Conservation (phyloP, 1,140 invertebrate species). For the Drosophila sucinea region DNA sequence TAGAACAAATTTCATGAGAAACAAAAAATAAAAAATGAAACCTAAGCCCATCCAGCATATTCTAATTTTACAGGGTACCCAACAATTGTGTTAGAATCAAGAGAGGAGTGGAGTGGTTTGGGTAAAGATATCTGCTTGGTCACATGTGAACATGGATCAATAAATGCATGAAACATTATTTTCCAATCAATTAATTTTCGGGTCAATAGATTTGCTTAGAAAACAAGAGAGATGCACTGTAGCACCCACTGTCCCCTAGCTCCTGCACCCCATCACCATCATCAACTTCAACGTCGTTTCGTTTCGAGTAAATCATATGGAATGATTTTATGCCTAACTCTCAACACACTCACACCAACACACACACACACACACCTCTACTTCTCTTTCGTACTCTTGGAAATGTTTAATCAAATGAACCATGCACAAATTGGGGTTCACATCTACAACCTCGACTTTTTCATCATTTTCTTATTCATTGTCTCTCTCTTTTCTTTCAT, state of each 20-base stretch:
- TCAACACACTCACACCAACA: slow-evolving; percentile 23
- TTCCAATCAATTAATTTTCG: slow-evolving; percentile 81
- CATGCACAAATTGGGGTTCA: slow-evolving; percentile 77
- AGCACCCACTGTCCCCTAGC: slow-evolving; percentile 11
- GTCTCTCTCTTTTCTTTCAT: neutral
- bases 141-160: slow-evolving; percentile 78
- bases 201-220: slow-evolving; percentile 76
- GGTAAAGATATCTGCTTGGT: slow-evolving; percentile 28
- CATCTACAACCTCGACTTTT: slow-evolving; percentile 25
- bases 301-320: slow-evolving; percentile 74
- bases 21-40: no score
- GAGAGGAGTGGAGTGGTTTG: neutral
- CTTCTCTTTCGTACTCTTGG: slow-evolving; percentile 48
- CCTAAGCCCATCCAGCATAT: neutral
- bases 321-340: slow-evolving; percentile 65
- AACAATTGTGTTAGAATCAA: slow-evolving; percentile 41
- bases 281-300: slow-evolving; percentile 43
- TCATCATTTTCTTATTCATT: slow-evolving; percentile 10
- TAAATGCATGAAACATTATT: slow-evolving; percentile 81
- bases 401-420: slow-evolving; percentile 82
- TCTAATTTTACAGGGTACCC: neutral
- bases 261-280: slow-evolving; percentile 55
- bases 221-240: slow-evolving; percentile 43
- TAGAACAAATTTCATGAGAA: no score
- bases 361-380: slow-evolving; percentile 25